phyloP scores from a whole-genome alignment of 1,140 invertebrate species.

The Drosophila sulfurigaster region DNA sequence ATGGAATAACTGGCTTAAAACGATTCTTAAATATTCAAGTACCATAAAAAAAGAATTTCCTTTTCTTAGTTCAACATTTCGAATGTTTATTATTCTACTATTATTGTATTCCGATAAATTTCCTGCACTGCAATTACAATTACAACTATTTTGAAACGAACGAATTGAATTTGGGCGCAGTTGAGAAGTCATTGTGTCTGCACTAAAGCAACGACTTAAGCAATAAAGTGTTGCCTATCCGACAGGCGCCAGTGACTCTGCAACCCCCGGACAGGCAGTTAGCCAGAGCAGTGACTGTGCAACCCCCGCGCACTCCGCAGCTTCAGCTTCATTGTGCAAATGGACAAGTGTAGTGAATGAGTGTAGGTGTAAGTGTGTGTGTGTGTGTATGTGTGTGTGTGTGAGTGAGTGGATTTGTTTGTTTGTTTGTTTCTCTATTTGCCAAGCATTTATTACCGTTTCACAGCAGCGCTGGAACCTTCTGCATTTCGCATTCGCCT shows the following conservation, averaged over 20 bases:
- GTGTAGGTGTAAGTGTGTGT: conserved; percentile 2
- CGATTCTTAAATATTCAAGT: too few species aligned
- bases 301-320: conserved; percentile 21
- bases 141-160: too few species aligned
- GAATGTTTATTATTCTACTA: too few species aligned
- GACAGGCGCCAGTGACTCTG: conserved; percentile 47
- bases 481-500: conserved; percentile 24
- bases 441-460: conserved; percentile 54
- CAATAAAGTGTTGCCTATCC: conserved; percentile 46
- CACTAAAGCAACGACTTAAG: background rate
- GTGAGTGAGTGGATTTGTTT: conserved; percentile 39
- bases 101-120: too few species aligned
- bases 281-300: conserved; percentile 21
- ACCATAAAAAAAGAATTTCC: too few species aligned
- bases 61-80: too few species aligned
- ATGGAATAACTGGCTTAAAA: too few species aligned
- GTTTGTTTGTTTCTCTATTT: conserved; percentile 40
- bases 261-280: background rate
- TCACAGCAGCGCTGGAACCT: conserved; percentile 23
- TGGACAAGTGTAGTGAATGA: conserved; percentile 2
- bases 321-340: background rate
- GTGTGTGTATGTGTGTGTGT: conserved; percentile 14
- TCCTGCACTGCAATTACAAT: too few species aligned
- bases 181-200: conserved; percentile 45
- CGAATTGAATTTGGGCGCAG: conserved; percentile 5